phyloP scores from a whole-genome alignment of 1,140 invertebrate genomes.

The Planococcus citri region DNA sequence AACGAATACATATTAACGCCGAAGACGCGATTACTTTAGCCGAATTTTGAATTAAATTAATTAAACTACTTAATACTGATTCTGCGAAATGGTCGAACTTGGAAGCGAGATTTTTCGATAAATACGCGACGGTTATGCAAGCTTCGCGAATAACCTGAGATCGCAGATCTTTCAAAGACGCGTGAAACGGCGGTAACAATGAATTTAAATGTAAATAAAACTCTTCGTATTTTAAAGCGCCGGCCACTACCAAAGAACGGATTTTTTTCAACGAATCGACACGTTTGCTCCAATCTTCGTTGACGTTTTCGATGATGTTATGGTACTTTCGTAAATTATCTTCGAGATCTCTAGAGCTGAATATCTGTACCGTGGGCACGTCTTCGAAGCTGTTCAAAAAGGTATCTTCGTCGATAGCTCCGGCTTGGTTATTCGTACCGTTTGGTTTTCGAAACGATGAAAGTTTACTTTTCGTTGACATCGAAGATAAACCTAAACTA shows the following conservation, averaged over 20 bases:
- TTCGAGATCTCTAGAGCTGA: constrained; percentile 69
- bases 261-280: constrained; percentile 79
- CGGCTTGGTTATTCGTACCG: constrained; percentile 42
- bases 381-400: constrained; percentile 78
- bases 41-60: constrained; percentile 88
- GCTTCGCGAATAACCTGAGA: constrained; percentile 83
- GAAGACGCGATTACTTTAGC: constrained; percentile 90
- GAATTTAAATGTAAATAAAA: constrained; percentile 65
- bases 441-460: neutral
- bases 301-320: constrained; percentile 61
- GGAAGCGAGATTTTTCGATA: constrained; percentile 67
- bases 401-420: constrained; percentile 75
- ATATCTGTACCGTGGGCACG: constrained; percentile 67
- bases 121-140: constrained; percentile 84
- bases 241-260: constrained; percentile 65
- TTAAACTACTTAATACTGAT: constrained; percentile 63
- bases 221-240: constrained; percentile 65
- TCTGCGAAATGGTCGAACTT: constrained; percentile 79
- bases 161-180: constrained; percentile 77
- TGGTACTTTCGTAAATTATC: constrained; percentile 65
- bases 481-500: neutral
- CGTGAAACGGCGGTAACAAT: constrained; percentile 66
- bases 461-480: neutral
- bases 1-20: constrained; percentile 70
- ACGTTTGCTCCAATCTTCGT: constrained; percentile 84